Conservation (phyloP, 2,797 vertebrate species). For the Paedocypris micromegethes region DNA sequence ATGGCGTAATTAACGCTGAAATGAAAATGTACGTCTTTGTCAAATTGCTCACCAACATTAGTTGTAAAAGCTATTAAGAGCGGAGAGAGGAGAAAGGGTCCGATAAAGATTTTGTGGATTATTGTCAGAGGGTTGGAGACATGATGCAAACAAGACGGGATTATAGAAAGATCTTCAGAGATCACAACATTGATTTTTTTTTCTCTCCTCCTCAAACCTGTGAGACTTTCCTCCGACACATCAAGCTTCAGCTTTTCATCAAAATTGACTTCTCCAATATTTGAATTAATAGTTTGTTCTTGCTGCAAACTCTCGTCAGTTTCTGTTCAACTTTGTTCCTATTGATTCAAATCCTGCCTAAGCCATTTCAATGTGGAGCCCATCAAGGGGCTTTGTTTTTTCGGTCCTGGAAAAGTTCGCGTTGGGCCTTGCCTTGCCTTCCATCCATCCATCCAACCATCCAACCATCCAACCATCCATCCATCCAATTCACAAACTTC, state of each 20-base stretch:
- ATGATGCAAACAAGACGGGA: constrained; percentile 10
- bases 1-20: constrained; percentile 34
- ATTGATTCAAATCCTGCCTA: too few relatives aligned
- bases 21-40: constrained; percentile 22
- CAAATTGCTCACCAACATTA: constrained; percentile 15
- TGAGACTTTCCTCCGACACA: constrained; percentile 4
- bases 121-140: constrained; percentile 13
- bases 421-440: too few relatives aligned
- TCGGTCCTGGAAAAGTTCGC: too few relatives aligned
- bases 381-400: too few relatives aligned
- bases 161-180: constrained; percentile 17
- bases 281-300: neutral
- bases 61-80: constrained; percentile 5
- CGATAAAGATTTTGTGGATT: constrained; percentile 20
- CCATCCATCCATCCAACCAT: too few relatives aligned
- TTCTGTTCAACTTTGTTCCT: neutral
- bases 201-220: neutral
- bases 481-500: too few relatives aligned
- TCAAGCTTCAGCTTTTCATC: neutral
- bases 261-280: constrained; percentile 7
- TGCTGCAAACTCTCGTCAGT: neutral
- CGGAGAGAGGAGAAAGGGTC: constrained; percentile 9
- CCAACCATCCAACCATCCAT: too few relatives aligned
- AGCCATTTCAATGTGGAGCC: too few relatives aligned
- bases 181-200: constrained; percentile 14